phyloP scores from a whole-genome alignment of 2,797 vertebrate genomes.

The Acipenser ruthenus region DNA sequence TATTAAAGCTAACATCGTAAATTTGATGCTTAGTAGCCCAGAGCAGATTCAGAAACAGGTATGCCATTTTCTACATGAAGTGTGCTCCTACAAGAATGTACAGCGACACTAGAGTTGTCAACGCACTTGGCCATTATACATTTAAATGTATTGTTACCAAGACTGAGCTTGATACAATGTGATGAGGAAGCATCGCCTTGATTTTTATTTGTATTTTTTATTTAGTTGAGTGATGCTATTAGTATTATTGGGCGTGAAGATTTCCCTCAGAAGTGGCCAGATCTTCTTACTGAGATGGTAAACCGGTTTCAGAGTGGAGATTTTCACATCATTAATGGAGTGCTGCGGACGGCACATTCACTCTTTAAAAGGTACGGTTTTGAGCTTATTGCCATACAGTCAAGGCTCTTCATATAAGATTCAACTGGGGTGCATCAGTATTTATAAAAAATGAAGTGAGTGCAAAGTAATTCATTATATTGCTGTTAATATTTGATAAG shows the following conservation, averaged over 20 bases:
- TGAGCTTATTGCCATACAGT: neutral
- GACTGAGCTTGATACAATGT: too few relatives aligned
- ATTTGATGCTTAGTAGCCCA: conserved; percentile 94
- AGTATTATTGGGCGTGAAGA: conserved; percentile 96
- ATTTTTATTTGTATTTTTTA: conserved; percentile 4
- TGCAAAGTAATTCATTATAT: too few relatives aligned
- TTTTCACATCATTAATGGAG: conserved; percentile 94
- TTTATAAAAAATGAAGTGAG: neutral
- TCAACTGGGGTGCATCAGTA: neutral
- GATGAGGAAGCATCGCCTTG: too few relatives aligned
- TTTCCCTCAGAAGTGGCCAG: conserved; percentile 96
- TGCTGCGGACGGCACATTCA: conserved; percentile 92
- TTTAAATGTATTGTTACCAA: too few relatives aligned
- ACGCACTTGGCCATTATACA: too few relatives aligned
- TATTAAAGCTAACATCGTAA: conserved; percentile 94
- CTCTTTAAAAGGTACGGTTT: conserved; percentile 83
- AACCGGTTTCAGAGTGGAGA: conserved; percentile 92
- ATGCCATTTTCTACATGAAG: conserved; percentile 6
- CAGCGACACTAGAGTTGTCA: too few relatives aligned
- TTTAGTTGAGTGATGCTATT: conserved; percentile 90
- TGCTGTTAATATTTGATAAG: too few relatives aligned
- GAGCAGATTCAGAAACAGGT: conserved; percentile 99
- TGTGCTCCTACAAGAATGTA: too few relatives aligned
- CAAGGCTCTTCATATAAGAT: neutral
- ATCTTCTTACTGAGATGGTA: conserved; percentile 94